Evolutionary conservation across 1,140 invertebrate genomes (phyloP).

Genomic region (Macrobrachium rosenbergii): DNA sequence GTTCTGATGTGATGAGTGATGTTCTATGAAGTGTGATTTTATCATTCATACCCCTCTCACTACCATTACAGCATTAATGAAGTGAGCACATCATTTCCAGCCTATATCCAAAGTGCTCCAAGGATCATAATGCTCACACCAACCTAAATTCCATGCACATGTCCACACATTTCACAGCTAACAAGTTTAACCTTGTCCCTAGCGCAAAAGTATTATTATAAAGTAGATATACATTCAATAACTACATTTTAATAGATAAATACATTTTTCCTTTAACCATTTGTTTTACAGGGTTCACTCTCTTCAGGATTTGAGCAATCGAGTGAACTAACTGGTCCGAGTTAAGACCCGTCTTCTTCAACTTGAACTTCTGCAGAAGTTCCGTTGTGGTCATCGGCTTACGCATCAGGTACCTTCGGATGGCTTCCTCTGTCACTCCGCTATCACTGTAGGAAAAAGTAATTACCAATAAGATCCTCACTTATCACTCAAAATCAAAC

Average conservation of each 20-base stretch:
- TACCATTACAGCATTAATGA: no score
- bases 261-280: conserved; percentile 96
- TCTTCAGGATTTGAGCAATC: conserved; percentile 94
- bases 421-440: conserved; percentile 93
- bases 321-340: conserved; percentile 91
- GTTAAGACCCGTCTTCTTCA: conserved; percentile 90
- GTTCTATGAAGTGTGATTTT: no score
- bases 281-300: conserved; percentile 93
- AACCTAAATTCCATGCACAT: no score
- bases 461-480: background rate
- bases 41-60: no score
- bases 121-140: no score
- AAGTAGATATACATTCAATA: no score
- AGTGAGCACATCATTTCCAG: no score
- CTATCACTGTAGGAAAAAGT: conserved; percentile 78
- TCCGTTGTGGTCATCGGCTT: conserved; percentile 98
- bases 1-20: no score
- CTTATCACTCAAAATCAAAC: background rate
- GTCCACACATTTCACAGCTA: no score
- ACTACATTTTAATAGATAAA: conserved; percentile 79
- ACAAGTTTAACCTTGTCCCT: no score
- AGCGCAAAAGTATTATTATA: no score
- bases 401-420: conserved; percentile 90
- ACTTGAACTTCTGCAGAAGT: conserved; percentile 94
- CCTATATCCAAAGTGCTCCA: no score